Conservation (phyloP, 2,797 vertebrate species). For the Vireo griseus region DNA sequence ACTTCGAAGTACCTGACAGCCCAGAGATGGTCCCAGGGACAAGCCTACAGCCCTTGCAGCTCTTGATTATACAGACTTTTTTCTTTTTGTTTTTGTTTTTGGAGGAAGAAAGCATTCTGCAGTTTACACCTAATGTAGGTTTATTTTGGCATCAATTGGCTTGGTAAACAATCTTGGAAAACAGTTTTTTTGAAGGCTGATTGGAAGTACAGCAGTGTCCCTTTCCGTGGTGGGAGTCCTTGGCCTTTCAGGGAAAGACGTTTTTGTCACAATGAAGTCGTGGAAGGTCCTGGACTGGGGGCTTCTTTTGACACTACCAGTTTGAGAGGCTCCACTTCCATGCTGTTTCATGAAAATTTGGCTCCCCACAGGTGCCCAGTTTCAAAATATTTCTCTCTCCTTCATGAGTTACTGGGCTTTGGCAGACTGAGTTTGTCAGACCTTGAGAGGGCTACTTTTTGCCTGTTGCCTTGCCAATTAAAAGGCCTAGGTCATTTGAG, state of each 20-base stretch:
- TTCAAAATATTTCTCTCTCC: neutral
- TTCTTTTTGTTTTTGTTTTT: neutral
- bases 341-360: neutral
- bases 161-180: neutral
- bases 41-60: neutral
- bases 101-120: neutral
- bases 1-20: neutral
- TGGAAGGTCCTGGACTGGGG: neutral
- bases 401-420: neutral
- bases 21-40: neutral
- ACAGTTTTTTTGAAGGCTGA: neutral
- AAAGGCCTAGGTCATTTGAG: no score
- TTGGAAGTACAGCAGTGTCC: neutral
- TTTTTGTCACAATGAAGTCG: neutral
- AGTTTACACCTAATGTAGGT: neutral
- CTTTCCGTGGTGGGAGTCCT: neutral
- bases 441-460: neutral
- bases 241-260: neutral
- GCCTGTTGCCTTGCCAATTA: neutral
- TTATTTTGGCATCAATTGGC: neutral
- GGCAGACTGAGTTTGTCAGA: neutral
- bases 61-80: neutral
- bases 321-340: neutral
- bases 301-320: neutral
- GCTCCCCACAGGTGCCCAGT: neutral